Base-by-base conservation (phyloP, 2,797 vertebrate species). In the Sylvia borin region DNA sequence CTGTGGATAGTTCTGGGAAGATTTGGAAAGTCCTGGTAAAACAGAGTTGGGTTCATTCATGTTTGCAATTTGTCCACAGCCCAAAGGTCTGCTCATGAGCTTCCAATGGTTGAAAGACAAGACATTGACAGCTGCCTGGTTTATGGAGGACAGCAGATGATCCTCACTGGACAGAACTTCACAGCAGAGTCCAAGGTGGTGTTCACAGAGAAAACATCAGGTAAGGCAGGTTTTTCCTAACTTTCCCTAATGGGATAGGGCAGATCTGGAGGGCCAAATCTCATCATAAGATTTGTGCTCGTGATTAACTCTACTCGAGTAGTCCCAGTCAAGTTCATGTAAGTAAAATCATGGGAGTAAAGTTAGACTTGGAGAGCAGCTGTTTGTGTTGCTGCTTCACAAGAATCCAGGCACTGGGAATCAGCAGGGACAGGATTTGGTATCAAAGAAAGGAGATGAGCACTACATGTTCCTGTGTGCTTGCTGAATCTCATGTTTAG, bases 131-230 rank as follows among this genome's bases (percentile, higher is more conserved):
- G 97, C 88, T 99, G 99, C 96, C 98, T 98, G 0, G 99, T 99
- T 16, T 98, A 98, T 14, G 99, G 99, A 4, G 99, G 99, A 64
- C 98, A 99, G 75, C 99, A 99, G 97, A 99, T 99, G 99, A 98
- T 99, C 92, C 98, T 99, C n/a, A 99, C 98, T 0, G 99, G 99
- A 50, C 99, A 99, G 82, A 99, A 99, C 91, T 99, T 99, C 96
- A 99, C 98, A 2, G 98, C 99, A 2, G 99, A 99, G 96, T 99
- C 99, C 94, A 99, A 98, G 95, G 99, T 99, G 72, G 97, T 99
- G 77, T 99, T 99, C 93, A 99, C 98, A 17, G 99, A 99, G 97
- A 99, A 99, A 97, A 99, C 98, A 26, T 98, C 98, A 98, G 98
- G 99, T 99, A 94, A 98, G 98, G 51, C 47, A n/a, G 17, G 5